These are phyloP conservation scores for Keiferia lycopersicella DNA, from an alignment of 2,888 invertebrate species.

Conservation along the genomic window DNA sequence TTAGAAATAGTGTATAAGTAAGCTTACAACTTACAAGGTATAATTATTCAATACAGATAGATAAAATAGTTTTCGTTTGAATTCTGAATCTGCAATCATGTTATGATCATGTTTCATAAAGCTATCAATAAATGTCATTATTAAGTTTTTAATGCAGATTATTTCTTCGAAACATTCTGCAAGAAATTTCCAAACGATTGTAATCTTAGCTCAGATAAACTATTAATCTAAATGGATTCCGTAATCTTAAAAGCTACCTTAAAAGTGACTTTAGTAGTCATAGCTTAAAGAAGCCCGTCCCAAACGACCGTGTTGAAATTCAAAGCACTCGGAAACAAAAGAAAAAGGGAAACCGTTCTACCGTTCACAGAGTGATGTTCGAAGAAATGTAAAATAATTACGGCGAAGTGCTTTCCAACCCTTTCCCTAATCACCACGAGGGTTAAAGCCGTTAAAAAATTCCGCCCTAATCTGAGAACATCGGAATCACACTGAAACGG, in stretches of 20 bases:
- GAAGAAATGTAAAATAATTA: conserved; percentile 76
- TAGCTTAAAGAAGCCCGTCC: conserved; percentile 7
- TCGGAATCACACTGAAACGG: conserved; percentile 77
- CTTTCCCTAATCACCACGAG: conserved; percentile 69
- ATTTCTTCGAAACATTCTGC: not conserved
- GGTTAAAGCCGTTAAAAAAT: conserved; percentile 71
- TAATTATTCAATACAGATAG: too few species aligned
- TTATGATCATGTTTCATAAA: too few species aligned
- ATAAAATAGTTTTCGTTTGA: too few species aligned
- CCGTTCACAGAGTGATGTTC: conserved; percentile 51
- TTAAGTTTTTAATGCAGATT: too few species aligned
- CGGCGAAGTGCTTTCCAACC: conserved; percentile 70
- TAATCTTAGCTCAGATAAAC: not conserved
- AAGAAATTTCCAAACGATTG: not conserved
- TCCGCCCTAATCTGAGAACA: conserved; percentile 67
- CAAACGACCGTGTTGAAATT: conserved; percentile 12
- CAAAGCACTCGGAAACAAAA: conserved; percentile 40
- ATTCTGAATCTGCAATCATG: too few species aligned
- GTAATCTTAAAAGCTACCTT: conserved; percentile 18
- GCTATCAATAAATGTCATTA: too few species aligned
- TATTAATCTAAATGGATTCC: conserved; percentile 16
- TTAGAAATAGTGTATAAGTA: too few species aligned
- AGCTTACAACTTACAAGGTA: too few species aligned
- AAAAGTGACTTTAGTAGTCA: conserved; percentile 11
- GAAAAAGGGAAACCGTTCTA: conserved; percentile 49